Evolutionary conservation across 37 sponge, comb jelly and placozoan species (phyloP), one percentile per base, ranked within the genome.

Genomic region (Crambe crambe): DNA sequence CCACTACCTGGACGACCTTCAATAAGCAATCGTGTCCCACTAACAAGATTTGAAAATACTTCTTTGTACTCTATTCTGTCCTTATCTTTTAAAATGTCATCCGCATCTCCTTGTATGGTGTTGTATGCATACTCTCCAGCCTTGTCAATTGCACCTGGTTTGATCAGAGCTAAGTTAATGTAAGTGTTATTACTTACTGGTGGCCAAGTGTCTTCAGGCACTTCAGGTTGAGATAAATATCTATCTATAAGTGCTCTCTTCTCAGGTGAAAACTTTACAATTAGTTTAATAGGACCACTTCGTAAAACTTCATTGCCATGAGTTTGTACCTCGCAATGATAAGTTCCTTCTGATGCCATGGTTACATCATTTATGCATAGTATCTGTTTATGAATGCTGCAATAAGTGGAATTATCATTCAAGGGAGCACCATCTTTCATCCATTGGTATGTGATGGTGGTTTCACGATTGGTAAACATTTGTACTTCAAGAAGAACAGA

Each of bases 1-100:
- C 79, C 79, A 12, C 68, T 64, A 21, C 79, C 79, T 31, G 79
- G 79, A 20, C 68, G 31, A 20, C 78, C 78, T 27, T 77, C 78
- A 30, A 77, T 15, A 15, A 77, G 25, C 22, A 77, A 3, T 42
- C n/a, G 35, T 1, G 37, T 21, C 18, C 75, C 75, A 21, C 25
- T 27, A 37, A 1, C 40, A 56, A 58, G 8, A 36, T 3, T 34
- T 4, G 23, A 39, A 75, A 75, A 75, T 1, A 58, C n/a, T 27
- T 37, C 37, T 20, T 58, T 18, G n/a, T 75, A 75, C 25, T 37
- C 59, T 0, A 75, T 8, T 22, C 8, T 32, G 17, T 57, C 58
- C 39, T 75, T 75, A 0, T 27, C 34, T 37, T 23, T 35, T 15
- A 75, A 9, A 2, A 58, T 75, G 51, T 75, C 75, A 31, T 75